Evolutionary conservation across 2,113 vertebrate species (phyloP).

Genomic region (Chlorodrepanis virens): DNA sequence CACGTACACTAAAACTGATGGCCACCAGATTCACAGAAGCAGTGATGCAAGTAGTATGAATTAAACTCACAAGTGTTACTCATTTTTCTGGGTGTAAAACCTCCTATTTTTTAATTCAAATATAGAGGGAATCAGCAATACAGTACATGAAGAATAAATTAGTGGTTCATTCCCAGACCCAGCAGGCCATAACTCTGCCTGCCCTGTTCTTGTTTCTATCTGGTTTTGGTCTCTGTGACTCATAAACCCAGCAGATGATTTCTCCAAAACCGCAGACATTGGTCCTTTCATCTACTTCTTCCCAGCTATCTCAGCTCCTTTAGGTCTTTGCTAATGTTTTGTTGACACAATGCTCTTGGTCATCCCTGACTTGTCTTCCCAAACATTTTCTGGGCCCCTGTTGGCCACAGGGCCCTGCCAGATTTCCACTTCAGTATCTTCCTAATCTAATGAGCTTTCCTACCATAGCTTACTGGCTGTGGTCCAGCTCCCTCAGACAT

Average conservation of each 20-base stretch:
- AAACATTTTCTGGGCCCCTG: neutral
- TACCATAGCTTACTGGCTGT: neutral
- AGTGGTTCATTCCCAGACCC: neutral
- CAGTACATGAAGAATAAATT: neutral
- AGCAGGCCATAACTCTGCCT: neutral
- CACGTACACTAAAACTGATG: neutral
- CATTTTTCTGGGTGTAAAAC: constrained; percentile 27
- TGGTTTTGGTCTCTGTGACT: neutral
- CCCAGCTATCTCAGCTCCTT: neutral
- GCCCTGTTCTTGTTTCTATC: neutral
- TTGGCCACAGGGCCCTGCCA: neutral
- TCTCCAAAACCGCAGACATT: neutral
- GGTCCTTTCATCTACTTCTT: neutral
- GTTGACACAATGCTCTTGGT: constrained; percentile 16
- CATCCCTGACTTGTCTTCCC: neutral
- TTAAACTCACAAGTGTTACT: neutral
- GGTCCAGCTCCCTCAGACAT: neutral
- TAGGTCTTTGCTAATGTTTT: neutral
- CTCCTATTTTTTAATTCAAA: neutral
- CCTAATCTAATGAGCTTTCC: neutral
- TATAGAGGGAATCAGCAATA: neutral
- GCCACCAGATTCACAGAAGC: neutral
- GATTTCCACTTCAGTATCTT: neutral
- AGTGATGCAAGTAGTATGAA: neutral
- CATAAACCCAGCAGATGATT: constrained; percentile 6